These are phyloP conservation scores for Melinopterus prodromus DNA, from an alignment of 2,888 invertebrate species.

Conservation along the genomic window DNA sequence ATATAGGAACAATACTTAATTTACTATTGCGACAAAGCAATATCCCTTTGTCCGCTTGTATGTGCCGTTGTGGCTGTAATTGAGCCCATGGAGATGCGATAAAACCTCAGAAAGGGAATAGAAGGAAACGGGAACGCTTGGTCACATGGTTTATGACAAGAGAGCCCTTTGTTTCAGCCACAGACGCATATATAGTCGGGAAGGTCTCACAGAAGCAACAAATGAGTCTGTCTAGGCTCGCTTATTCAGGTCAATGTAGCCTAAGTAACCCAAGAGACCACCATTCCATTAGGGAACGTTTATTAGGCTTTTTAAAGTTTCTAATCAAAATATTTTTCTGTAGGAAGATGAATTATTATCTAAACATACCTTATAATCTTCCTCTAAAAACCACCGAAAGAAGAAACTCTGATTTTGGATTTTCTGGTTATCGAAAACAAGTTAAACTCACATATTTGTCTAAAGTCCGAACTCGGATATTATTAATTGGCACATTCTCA, in stretches of 20 bases:
- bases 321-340: no score
- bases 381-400: no score
- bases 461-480: not conserved
- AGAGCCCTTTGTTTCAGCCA: not conserved
- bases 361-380: no score
- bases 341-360: no score
- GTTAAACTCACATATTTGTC: no score
- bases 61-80: not conserved
- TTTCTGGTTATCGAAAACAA: no score
- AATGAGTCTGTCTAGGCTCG: not conserved
- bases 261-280: not conserved
- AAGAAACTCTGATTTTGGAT: no score
- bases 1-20: not conserved
- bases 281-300: no score
- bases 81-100: not conserved
- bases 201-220: conserved; percentile 4
- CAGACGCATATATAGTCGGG: not conserved
- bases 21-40: not conserved
- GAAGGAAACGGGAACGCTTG: not conserved
- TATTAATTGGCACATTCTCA: not conserved
- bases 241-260: not conserved
- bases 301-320: no score
- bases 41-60: not conserved
- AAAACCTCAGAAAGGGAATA: not conserved
- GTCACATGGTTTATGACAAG: not conserved